Base-by-base conservation (phyloP, 1,140 invertebrate species). In the Holotrichia oblita region DNA sequence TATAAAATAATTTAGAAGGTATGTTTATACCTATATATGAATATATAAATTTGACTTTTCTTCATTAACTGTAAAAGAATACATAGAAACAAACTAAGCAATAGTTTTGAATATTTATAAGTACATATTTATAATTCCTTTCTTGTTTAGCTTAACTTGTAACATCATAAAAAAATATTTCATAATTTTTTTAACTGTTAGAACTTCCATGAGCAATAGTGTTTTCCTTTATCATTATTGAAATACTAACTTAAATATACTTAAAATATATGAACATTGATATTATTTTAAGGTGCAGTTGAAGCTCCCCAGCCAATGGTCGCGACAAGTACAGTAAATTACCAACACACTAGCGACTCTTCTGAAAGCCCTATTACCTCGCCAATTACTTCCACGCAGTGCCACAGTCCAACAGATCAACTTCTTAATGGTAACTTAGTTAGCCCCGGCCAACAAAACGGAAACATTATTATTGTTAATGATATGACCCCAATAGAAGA, bases 341-440 rank as follows among this genome's bases (percentile, higher is more conserved):
- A 86, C 79, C 87, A 87, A 76, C 85, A 85, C 59, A 83, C 82
- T 22, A 86, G 84, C 73, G 86, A 86, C 73, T 87, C 86, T 7
- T 84, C 86, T 24, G 85, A 86, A 76, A 87, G 87, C 83, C 86
- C 87, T 9, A 81, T 87, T 24, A 87, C 87, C n/a, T 87, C 87
- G 55, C 87, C 87, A 8, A 84, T 82, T 9, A 84, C 85, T 12
- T 86, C 87, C 20, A 27, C 12, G 2, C 87, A 87, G 34, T 84
- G 85, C 48, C 83, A 83, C 64, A 87, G 87, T 78, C 85, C 86
- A 10, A 83, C 84, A 10, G 87, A 87, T 80, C 85, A 85, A 34
- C 86, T 87, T 76, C 87, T 84, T 79, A 84, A 85, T n/a, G 82
- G 83, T 9, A 83, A 83, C 61, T 79, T 85, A 0, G 59, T 82